Evolutionary conservation across 37 sponge, comb jelly and placozoan genomes (phyloP), one percentile per base, ranked within the genome.

Genomic region (Beroe forskalii): DNA sequence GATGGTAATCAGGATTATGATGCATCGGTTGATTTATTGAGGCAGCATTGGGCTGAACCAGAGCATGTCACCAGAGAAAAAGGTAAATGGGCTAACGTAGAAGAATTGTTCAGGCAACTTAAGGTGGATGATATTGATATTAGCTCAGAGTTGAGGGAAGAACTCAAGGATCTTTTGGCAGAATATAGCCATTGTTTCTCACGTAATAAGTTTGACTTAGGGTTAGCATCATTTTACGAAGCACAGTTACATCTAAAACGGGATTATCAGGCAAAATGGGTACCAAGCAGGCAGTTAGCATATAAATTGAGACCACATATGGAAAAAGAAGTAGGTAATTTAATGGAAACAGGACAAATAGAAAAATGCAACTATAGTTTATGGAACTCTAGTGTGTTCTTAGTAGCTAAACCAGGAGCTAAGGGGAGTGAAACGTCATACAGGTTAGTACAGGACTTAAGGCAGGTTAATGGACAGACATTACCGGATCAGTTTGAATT

Each of bases 11-110:
- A 30, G 32, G 23, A 72, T 8, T 23, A 72, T 35, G n/a, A n/a
- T n/a, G 40, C 75, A 35, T 38, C 37, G 6, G 35, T 72, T 4
- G 20, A 72, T 39, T 1, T 32, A 8, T 20, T 39, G 14, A 72
- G 75, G 30, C 40, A 35, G 2, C 30, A 36, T 3, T 9, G 19
- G 8, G 75, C 75, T 12, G 75, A 72, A 72, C 75, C 75, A 1
- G 75, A 30, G 4, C 39, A 72, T 19, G 75, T 72, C 35, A 72
- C 75, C 12, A 36, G 75, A 8, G 75, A 72, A 72, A 72, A 33
- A 37, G 75, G 75, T 32, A 72, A 37, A 33, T 72, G 75, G 75
- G 39, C 28, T 35, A 20, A 72, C 35, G 19, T 30, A 6, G 75
- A 72, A 37, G 14, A 37, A 8, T 37, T 72, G 30, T 30, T 38